Conservation (phyloP, 2,797 vertebrate species). For the Pseudochromis fuscus region DNA sequence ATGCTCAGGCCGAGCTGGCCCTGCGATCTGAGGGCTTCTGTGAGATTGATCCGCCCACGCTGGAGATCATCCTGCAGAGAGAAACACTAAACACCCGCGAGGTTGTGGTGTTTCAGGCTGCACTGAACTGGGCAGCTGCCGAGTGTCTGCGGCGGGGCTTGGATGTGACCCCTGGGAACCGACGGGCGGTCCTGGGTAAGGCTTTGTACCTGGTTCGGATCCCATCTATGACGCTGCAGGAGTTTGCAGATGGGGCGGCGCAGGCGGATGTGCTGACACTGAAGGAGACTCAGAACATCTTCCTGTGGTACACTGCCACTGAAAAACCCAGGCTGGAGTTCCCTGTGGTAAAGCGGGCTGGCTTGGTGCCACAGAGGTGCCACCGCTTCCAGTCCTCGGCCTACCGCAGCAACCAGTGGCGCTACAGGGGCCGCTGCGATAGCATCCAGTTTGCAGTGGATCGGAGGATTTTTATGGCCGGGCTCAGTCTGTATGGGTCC, state of each 20-base stretch:
- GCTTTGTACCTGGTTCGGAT: constrained; percentile 91
- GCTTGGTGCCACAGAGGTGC: constrained; percentile 89
- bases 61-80: constrained; percentile 91
- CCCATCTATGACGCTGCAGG: constrained; percentile 93
- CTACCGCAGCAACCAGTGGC: constrained; percentile 95
- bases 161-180: constrained; percentile 83
- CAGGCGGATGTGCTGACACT: constrained; percentile 92
- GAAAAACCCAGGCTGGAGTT: constrained; percentile 92
- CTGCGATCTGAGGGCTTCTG: constrained; percentile 92
- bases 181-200: constrained; percentile 88
- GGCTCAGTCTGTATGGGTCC: constrained; percentile 92
- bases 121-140: constrained; percentile 90
- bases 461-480: constrained; percentile 91
- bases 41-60: constrained; percentile 90
- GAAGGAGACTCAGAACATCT: constrained; percentile 91
- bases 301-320: constrained; percentile 95
- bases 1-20: constrained; percentile 94
- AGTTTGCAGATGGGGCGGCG: constrained; percentile 93
- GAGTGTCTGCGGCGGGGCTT: constrained; percentile 91
- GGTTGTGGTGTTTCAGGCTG: constrained; percentile 90
- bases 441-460: constrained; percentile 96
- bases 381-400: constrained; percentile 94
- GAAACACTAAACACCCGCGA: constrained; percentile 94
- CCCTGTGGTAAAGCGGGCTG: constrained; percentile 86
- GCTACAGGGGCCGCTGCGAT: constrained; percentile 94